phyloP scores from a whole-genome alignment of 2,113 vertebrate genomes.

The Chlorodrepanis virens region DNA sequence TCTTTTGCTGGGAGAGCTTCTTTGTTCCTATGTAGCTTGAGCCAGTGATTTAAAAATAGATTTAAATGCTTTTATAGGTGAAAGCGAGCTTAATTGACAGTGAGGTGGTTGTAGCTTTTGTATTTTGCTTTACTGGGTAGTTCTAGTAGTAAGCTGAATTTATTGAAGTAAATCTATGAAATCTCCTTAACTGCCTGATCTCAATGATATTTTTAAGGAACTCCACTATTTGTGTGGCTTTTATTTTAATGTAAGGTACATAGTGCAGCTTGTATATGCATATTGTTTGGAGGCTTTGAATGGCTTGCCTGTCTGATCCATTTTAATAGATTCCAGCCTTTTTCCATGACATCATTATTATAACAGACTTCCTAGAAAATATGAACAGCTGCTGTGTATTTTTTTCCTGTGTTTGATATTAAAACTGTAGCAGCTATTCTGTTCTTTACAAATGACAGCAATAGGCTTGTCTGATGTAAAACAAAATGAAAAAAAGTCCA shows the following conservation, averaged over 20 bases:
- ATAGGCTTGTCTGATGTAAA: slow-evolving; percentile 52
- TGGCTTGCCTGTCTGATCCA: slow-evolving; percentile 61
- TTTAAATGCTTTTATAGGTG: background rate
- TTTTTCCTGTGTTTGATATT: slow-evolving; percentile 64
- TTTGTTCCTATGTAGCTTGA: background rate
- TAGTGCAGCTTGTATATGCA: slow-evolving; percentile 30
- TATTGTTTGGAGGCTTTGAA: slow-evolving; percentile 64
- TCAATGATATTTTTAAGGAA: slow-evolving; percentile 7
- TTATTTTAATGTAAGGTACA: slow-evolving; percentile 30
- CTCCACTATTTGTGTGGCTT: slow-evolving; percentile 16
- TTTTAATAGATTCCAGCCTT: slow-evolving; percentile 69
- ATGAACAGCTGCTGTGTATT: slow-evolving; percentile 72
- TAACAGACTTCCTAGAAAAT: slow-evolving; percentile 69
- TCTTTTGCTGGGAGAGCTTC: background rate
- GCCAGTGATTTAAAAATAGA: background rate
- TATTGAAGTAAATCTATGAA: slow-evolving; percentile 27
- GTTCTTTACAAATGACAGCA: slow-evolving; percentile 33
- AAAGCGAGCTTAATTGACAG: slow-evolving; percentile 9
- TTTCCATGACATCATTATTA: slow-evolving; percentile 76
- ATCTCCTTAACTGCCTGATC: slow-evolving; percentile 12
- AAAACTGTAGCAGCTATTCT: slow-evolving; percentile 68
- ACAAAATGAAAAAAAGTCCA: slow-evolving; percentile 41
- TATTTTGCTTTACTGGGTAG: slow-evolving; percentile 2
- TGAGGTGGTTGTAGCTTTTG: background rate
- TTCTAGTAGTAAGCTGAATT: slow-evolving; percentile 20